A percentile compares a stretch with the other conserved stretches of the same genome.
Conservation (phyloP, 2,113 vertebrate genomes). For the Xiphophorus maculatus region DNA sequence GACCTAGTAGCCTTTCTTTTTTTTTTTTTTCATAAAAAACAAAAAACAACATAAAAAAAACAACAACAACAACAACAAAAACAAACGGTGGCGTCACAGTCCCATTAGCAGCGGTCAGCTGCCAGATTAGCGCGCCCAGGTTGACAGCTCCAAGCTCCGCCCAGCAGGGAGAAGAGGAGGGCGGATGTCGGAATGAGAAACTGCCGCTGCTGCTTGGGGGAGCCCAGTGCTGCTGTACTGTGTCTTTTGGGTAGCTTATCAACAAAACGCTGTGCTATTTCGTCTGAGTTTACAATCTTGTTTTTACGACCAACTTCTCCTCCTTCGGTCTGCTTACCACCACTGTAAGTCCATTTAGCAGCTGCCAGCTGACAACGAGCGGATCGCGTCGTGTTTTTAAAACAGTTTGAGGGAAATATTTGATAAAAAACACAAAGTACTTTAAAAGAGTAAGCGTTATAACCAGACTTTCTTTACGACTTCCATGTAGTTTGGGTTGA, state of each 20-base stretch:
- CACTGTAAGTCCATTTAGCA: background rate
- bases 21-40: no score
- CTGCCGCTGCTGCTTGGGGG: background rate
- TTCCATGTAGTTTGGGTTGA: background rate
- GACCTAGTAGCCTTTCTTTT: no score
- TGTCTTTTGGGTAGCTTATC: slow-evolving; percentile 1
- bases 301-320: background rate
- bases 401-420: background rate
- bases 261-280: background rate
- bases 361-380: background rate
- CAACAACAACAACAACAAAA: no score
- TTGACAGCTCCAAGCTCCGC: slow-evolving; percentile 60
- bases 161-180: slow-evolving; percentile 41
- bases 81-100: no score
- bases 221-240: background rate
- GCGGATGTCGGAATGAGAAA: slow-evolving; percentile 42
- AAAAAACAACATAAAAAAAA: no score
- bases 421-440: background rate
- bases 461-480: background rate
- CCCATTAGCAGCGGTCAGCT: background rate
- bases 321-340: background rate
- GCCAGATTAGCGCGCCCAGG: background rate
- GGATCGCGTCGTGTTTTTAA: background rate
- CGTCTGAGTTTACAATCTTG: background rate
- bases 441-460: background rate